Base-by-base conservation (phyloP, 2,888 invertebrate genomes). In the Caenorhabditis wallacei region DNA sequence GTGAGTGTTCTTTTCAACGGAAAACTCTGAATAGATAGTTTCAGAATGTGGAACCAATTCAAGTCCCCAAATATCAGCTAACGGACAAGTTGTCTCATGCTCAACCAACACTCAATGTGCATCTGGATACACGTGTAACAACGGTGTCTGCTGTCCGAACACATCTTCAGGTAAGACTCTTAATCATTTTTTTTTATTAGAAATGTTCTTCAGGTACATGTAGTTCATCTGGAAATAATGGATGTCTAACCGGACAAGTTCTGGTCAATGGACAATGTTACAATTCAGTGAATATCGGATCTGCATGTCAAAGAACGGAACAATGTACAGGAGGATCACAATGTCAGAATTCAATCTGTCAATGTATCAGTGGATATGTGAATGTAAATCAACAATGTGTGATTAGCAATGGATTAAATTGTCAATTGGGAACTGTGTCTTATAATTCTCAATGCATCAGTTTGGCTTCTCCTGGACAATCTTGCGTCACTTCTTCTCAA, bases 241-340 rank as follows among this genome's bases (percentile, higher is more conserved):
- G 76, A 35, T 83, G 83, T 48, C 66, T 83, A 3, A 70, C 69
- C 10, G 83, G 83, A 11, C 80, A 85, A 70, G 82, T 84, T 1
- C 46, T 63, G 1, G 74, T 84, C 13, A 88, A 88, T 57, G 84
- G 84, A 40, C 84, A 86, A 48, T 90, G 90, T 54, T 85, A 86
- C 54, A 85, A 82, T 46, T 70, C 82, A 0, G 83, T 85, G 24
- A 75, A 68, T 7, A 74, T 87, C 13, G 88, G 88, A 11, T 79
- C 82, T 13, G 63, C 76, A 7, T 90, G 90, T 48, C 75, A 80
- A 40, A 68, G 63, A 63, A 82, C 80, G 13, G 66, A 84, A 46
- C 89, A 89, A 48, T 90, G 90, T 64, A 59, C 74, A 0, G 80
- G 82, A 11, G 82, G 81, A 16, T 74, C 82, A 26, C 79, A 79